Evolutionary conservation across 2,113 vertebrate genomes (phyloP).

Genomic region (Azemiops feae): DNA sequence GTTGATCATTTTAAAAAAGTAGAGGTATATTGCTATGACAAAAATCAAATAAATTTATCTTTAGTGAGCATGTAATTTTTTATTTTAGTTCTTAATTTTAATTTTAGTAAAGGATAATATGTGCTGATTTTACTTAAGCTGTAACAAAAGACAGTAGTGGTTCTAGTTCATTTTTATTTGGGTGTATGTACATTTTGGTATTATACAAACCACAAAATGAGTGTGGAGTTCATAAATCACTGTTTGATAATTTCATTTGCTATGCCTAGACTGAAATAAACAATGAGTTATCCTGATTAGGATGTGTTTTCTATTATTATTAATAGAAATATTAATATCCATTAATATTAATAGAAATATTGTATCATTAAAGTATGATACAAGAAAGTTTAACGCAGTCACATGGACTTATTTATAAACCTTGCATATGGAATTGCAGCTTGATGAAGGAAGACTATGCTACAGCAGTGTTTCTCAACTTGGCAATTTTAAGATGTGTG

Average conservation of each 20-base stretch:
- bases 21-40: neutral
- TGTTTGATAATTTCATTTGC: conserved; percentile 30
- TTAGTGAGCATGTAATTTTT: neutral
- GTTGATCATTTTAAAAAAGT: neutral
- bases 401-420: neutral
- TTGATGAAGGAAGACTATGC: conserved; percentile 15
- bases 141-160: neutral
- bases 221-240: conserved; percentile 38
- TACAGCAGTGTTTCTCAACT: neutral
- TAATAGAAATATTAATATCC: too few species aligned
- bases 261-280: conserved; percentile 27
- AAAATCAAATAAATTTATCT: neutral
- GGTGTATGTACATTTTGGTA: neutral
- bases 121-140: neutral
- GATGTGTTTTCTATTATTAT: conserved; percentile 23
- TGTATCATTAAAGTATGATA: neutral
- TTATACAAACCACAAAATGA: neutral
- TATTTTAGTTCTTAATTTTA: neutral
- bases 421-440: neutral
- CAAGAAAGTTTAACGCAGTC: conserved; percentile 26
- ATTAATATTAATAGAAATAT: too few species aligned
- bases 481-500: neutral
- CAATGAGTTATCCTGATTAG: neutral
- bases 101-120: neutral
- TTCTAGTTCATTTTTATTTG: neutral